A percentile compares a stretch with the other conserved stretches of the same genome.
Evolutionary conservation across 2,797 vertebrate genomes (phyloP).

Genomic region (Leucoraja ocellata): DNA sequence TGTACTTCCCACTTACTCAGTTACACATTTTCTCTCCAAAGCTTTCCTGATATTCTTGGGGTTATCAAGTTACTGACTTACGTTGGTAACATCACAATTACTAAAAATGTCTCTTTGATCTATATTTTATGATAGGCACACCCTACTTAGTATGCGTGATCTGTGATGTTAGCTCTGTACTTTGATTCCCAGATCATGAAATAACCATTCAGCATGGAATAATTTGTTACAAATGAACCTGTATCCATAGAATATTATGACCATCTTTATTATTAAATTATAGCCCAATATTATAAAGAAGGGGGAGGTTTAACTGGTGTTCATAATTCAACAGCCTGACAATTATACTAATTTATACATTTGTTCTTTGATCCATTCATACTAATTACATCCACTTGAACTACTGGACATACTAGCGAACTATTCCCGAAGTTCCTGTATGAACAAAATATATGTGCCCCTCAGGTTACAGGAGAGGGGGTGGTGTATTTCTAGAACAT

Average conservation of each 20-base stretch:
- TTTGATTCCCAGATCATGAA: conserved; percentile 18
- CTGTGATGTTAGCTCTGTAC: not conserved
- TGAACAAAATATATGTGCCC: not conserved
- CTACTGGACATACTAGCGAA: not conserved
- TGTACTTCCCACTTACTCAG: not conserved
- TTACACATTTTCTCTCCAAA: not conserved
- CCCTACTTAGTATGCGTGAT: not conserved
- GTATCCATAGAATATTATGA: not conserved
- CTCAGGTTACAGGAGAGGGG: too few relatives aligned
- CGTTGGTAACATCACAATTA: conserved; percentile 3
- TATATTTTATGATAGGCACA: not conserved
- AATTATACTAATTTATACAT: not conserved
- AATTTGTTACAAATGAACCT: not conserved
- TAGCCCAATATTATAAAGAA: not conserved
- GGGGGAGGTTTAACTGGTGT: not conserved
- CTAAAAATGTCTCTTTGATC: not conserved
- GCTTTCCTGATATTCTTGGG: not conserved
- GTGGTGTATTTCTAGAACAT: too few relatives aligned
- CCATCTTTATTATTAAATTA: not conserved
- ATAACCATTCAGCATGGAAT: not conserved
- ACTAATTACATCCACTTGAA: not conserved
- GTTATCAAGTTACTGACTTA: conserved; percentile 9
- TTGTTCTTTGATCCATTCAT: not conserved
- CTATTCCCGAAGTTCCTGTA: not conserved
- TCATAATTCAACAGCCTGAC: not conserved